Base-by-base conservation (phyloP, 35 echinoderm and acorn worm genomes). In the Stichopus chloronotus region DNA sequence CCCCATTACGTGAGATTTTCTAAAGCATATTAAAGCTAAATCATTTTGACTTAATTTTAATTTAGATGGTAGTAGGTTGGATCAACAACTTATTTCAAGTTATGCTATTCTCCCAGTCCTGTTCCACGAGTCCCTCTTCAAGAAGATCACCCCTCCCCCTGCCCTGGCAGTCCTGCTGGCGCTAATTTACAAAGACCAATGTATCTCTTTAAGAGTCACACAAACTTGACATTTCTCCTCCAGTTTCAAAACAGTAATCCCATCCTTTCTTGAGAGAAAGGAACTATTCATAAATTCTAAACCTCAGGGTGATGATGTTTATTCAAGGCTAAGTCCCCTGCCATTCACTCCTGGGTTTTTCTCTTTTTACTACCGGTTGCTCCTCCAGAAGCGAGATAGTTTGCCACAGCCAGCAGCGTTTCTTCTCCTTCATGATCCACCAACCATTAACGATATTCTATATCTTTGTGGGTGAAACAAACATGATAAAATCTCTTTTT, bases 381-480 rank as follows among this genome's bases (percentile, higher is more conserved):
- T 74, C 69, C 30, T 43, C 30, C 30, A 7, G 4, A 14, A 19
- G 17, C 22, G 4, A 74, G n/a, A 43, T 43, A 74, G 69, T 21
- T 74, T n/a, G 20, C 19, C 69, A 43, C 30, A n/a, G 69, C 69
- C 69, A 20, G 19, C n/a, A 9, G 6, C 58, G 82, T 53, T 53
- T 20, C 30, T 53, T 54, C 7, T 20, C 55, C 55, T 6, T 58
- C 76, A 9, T 21, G 21, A 78, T 78, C 21, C 6, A 78, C 23
- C 76, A 8, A 21, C 52, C 9, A 21, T 17, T 25, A 43, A 23
- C 56, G 82, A 85, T 58, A 85, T 58, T 22, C 17, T 58, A 85
- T 53, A 85, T 56, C 24, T 85, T 85, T 85, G 82, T 85, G 55
- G 82, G 57, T 58, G 82, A 85, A 85, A 85, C 82, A 85, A 85